Percentiles rank a stretch among this genome's conserved stretches.
These are phyloP conservation scores for Zaprionus inermis DNA, from an alignment of 1,140 invertebrate genomes.

Conservation along the genomic window DNA sequence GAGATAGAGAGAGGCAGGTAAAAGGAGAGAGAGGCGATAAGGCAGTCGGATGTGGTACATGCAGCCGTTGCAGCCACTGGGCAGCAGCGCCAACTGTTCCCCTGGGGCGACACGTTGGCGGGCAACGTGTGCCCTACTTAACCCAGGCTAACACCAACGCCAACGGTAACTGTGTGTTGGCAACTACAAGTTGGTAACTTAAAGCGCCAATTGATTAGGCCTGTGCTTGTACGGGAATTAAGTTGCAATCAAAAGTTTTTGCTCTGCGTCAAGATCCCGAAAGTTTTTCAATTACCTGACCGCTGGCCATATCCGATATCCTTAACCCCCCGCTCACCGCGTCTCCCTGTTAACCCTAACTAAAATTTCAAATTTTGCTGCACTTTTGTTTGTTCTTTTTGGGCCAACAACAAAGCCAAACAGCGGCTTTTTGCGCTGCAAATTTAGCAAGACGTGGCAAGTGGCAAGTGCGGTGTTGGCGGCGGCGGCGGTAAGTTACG, in stretches of 20 bases:
- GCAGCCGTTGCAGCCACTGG: neutral
- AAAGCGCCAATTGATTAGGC: constrained; percentile 71
- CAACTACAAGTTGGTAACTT: constrained; percentile 19
- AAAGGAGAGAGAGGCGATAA: constrained; percentile 1
- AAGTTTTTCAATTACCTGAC: constrained; percentile 80
- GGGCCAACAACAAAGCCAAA: constrained; percentile 16
- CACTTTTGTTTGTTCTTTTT: constrained; percentile 44
- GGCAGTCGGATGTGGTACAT: constrained; percentile 1
- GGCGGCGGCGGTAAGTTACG: constrained; percentile 37
- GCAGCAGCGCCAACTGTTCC: neutral
- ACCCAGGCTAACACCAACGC: neutral
- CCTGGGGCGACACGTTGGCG: neutral
- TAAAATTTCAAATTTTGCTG: constrained; percentile 51
- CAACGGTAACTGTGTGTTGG: neutral
- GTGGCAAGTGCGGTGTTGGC: too few species aligned
- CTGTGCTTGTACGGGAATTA: constrained; percentile 9
- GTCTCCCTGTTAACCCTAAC: constrained; percentile 24
- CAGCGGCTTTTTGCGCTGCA: constrained; percentile 23
- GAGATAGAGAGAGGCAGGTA: neutral
- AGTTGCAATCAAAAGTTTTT: constrained; percentile 62
- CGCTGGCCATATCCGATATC: constrained; percentile 40
- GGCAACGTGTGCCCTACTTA: constrained; percentile 14
- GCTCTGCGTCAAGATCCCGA: constrained; percentile 34
- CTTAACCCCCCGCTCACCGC: constrained; percentile 15
- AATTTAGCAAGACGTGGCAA: constrained; percentile 54